Evolutionary conservation across 2,113 vertebrate species (phyloP), one percentile per base, ranked within the genome.

Genomic region (Pongo abelii): DNA sequence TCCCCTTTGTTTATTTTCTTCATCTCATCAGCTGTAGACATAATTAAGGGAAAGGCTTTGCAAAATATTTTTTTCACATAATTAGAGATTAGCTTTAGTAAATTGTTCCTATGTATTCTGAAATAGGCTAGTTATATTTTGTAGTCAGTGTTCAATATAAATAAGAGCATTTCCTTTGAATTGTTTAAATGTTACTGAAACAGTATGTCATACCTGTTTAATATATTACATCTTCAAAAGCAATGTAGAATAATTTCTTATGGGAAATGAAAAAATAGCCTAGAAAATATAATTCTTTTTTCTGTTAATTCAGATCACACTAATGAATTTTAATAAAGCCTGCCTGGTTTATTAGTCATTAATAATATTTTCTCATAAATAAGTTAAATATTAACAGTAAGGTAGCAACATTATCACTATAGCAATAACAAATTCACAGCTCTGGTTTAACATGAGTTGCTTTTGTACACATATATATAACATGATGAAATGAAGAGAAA

Each of bases 1-100:
- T 35, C 10, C 1, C 22, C 20, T 94, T 91, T 94, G 25, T 48
- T 93, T 84, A 78, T 96, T 96, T 78, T 93, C 40, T 88, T 92
- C 9, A 75, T 94, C 10, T 89, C 20, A 40, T 77, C 20, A 92
- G 1, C 8, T 61, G 2, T 50, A 90, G 59, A 55, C 0, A 94
- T 80, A 94, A 93, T 89, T 96, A 79, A 92, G 18, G 12, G 2
- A 27, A 92, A 89, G 3, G 0, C 3, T 72, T 90, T 20, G 9
- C 57, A 72, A 91, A 93, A 52, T 79, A n/a, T 30, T 81, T 77
- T 59, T 79, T 91, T 81, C 20, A 91, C 6, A 61, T 64, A 84
- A 59, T 72, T 84, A 61, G 0, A 38, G 17, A 40, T 8, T 61
- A 79, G 16, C 72, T 96, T 72, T 52, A 83, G 20, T 3, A 78